Conservation (phyloP, 2,113 vertebrate species). For the Pluvianellus socialis region DNA sequence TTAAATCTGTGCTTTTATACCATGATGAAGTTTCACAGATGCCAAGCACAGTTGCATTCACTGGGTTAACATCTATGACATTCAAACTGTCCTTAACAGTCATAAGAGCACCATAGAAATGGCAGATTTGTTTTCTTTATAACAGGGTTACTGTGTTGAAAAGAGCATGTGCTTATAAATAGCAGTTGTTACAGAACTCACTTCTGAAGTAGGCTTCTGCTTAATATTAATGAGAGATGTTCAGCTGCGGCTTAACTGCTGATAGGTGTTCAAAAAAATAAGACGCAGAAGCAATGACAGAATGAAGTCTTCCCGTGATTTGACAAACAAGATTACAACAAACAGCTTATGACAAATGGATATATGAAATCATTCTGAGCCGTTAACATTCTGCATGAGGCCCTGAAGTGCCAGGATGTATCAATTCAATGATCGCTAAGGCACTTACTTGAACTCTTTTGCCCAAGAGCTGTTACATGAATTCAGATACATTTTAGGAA, state of each 20-base stretch:
- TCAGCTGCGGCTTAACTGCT: background rate
- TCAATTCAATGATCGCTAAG: conserved; percentile 55
- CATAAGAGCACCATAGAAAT: conserved; percentile 44
- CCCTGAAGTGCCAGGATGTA: background rate
- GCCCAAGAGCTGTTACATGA: background rate
- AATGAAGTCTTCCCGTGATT: background rate
- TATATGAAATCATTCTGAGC: background rate
- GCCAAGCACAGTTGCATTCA: background rate
- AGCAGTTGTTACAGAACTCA: conserved; percentile 25
- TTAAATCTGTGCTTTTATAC: conserved; percentile 34
- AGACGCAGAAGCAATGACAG: background rate
- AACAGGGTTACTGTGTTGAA: conserved; percentile 21
- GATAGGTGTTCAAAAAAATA: background rate
- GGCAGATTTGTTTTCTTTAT: conserved; percentile 8
- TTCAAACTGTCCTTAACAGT: conserved; percentile 63
- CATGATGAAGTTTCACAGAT: background rate
- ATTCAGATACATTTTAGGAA: background rate
- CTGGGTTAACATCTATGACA: conserved; percentile 34
- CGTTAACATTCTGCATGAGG: conserved; percentile 9
- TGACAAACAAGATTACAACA: conserved; percentile 9
- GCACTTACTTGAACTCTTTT: conserved; percentile 66
- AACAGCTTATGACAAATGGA: background rate
- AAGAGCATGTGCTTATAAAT: conserved; percentile 46
- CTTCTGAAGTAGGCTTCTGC: conserved; percentile 25
- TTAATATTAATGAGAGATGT: conserved; percentile 36